Percentiles rank a stretch among this genome's conserved stretches.
phyloP scores from a whole-genome alignment of 2,888 invertebrate genomes.

The Anarsia innoxiella region DNA sequence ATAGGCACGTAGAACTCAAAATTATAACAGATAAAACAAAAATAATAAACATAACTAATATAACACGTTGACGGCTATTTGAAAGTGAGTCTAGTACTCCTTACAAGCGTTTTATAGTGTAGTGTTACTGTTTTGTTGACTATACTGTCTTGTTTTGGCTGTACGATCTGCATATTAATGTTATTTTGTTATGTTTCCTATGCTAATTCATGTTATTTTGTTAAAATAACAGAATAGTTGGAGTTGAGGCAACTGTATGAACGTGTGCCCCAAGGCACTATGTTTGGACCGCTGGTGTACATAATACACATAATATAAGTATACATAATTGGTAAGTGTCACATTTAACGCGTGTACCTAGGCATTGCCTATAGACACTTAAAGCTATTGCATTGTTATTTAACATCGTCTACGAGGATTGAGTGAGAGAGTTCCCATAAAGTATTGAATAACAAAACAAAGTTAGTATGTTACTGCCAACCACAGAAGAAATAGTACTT shows the following conservation, averaged over 20 bases:
- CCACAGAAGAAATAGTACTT: no score
- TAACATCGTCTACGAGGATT: slow-evolving; percentile 35
- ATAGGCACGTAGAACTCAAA: slow-evolving; percentile 62
- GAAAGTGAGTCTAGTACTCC: slow-evolving; percentile 69
- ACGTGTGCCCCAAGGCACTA: slow-evolving; percentile 47
- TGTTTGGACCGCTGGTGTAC: slow-evolving; percentile 33
- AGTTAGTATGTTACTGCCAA: no score
- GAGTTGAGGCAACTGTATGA: slow-evolving; percentile 27
- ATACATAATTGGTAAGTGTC: slow-evolving; percentile 27
- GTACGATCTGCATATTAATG: slow-evolving; percentile 29
- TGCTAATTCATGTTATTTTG: slow-evolving; percentile 24
- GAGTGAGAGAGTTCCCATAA: slow-evolving; percentile 36
- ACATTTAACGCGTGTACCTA: slow-evolving; percentile 51
- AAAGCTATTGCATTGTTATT: slow-evolving; percentile 58
- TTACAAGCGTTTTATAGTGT: slow-evolving; percentile 64
- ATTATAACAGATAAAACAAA: slow-evolving; percentile 43
- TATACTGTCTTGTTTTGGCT: slow-evolving; percentile 31
- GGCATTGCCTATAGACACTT: slow-evolving; percentile 63
- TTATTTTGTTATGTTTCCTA: slow-evolving; percentile 25
- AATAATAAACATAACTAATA: slow-evolving; percentile 62
- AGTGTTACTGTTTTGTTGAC: slow-evolving; percentile 51
- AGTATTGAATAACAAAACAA: no score
- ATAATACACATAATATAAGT: slow-evolving; percentile 27
- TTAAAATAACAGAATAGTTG: slow-evolving; percentile 27
- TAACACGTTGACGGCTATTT: slow-evolving; percentile 68